These are phyloP conservation scores for Adineta ricciae DNA, from an alignment of 2,888 invertebrate genomes.

Conservation along the genomic window DNA sequence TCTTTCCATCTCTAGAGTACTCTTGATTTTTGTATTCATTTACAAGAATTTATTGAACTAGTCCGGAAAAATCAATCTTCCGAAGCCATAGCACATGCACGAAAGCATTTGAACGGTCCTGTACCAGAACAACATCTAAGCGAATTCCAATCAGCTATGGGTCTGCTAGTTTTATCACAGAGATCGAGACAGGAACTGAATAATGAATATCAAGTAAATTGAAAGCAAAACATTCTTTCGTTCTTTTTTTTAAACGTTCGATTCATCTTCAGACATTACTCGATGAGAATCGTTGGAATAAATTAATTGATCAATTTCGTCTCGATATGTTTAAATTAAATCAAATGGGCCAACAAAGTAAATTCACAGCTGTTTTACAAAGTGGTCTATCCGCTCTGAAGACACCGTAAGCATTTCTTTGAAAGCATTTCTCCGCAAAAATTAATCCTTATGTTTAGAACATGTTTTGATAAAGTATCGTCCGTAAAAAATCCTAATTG, in stretches of 20 bases:
- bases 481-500: slow-evolving; percentile 29
- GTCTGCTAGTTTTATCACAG: slow-evolving; percentile 19
- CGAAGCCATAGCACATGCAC: slow-evolving; percentile 30
- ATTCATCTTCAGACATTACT: not conserved
- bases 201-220: not conserved
- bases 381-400: slow-evolving; percentile 28
- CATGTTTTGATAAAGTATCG: slow-evolving; percentile 31
- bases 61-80: slow-evolving; percentile 16
- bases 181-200: not conserved
- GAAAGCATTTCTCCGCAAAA: too few species aligned
- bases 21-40: slow-evolving; percentile 30
- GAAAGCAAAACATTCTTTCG: not conserved
- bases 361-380: slow-evolving; percentile 28
- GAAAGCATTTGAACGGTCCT: slow-evolving; percentile 27
- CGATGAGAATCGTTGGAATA: slow-evolving; percentile 23
- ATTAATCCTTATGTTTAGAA: not conserved
- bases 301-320: slow-evolving; percentile 27
- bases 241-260: not conserved
- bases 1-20: slow-evolving; percentile 11
- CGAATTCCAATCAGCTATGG: slow-evolving; percentile 32
- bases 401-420: slow-evolving; percentile 10
- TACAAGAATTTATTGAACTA: slow-evolving; percentile 33
- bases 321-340: slow-evolving; percentile 30
- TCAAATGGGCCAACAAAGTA: slow-evolving; percentile 30
- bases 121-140: slow-evolving; percentile 21